phyloP scores from a whole-genome alignment of 2,888 invertebrate species.

The Mesorhabditis spiculigera region DNA sequence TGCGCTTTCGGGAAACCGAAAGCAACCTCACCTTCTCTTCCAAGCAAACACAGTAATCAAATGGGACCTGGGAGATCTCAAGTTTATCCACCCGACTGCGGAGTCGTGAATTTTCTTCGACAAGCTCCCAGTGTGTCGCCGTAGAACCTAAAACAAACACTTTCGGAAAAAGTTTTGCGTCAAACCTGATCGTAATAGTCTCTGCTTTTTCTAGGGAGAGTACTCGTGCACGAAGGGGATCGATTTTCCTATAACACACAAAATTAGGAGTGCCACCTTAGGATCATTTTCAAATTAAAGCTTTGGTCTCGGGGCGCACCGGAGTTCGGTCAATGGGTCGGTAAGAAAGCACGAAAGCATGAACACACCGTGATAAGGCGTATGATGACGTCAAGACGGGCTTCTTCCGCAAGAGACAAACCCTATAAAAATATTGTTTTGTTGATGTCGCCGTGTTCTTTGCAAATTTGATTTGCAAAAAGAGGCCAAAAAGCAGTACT shows the following conservation, averaged over 20 bases:
- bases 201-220: neutral
- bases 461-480: neutral
- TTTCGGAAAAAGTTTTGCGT: neutral
- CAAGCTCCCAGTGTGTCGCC: too few species aligned
- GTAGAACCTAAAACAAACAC: too few species aligned
- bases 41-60: too few species aligned
- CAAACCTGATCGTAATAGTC: neutral
- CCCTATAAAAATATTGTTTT: neutral
- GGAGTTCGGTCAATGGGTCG: too few species aligned
- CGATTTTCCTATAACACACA: slow-evolving; percentile 1
- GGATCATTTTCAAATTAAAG: too few species aligned
- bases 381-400: neutral
- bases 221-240: neutral
- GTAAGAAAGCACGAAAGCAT: neutral
- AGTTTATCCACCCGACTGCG: too few species aligned
- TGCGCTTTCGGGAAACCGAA: too few species aligned
- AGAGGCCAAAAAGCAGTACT: neutral
- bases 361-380: neutral
- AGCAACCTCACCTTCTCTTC: too few species aligned
- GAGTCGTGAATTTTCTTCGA: too few species aligned
- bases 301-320: too few species aligned
- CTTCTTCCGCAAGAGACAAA: neutral
- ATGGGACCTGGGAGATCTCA: too few species aligned
- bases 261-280: neutral
- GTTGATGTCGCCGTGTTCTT: neutral